phyloP scores from a whole-genome alignment of 2,888 invertebrate genomes.

The Brenthis hecate region DNA sequence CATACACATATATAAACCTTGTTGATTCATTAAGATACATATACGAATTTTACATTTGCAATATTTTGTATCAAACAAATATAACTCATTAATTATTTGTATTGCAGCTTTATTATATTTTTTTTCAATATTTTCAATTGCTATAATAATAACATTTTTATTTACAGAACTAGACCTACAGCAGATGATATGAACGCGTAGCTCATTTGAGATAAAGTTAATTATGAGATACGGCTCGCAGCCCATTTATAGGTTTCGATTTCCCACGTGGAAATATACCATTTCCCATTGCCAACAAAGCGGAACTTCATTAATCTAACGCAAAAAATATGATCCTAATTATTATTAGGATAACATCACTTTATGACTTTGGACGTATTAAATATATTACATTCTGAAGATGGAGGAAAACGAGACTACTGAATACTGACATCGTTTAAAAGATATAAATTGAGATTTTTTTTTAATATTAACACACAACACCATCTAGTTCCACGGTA shows the following conservation, averaged over 20 bases:
- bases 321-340: slow-evolving; percentile 31
- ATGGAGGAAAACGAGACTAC: too few relatives aligned
- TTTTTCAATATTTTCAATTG: neutral
- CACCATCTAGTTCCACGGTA: too few relatives aligned
- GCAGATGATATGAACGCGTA: slow-evolving; percentile 14
- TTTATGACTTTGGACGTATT: slow-evolving; percentile 1
- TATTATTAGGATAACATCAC: slow-evolving; percentile 18
- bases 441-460: too few relatives aligned
- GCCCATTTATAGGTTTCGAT: slow-evolving; percentile 43
- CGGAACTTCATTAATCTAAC: slow-evolving; percentile 58
- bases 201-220: slow-evolving; percentile 30
- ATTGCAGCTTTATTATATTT: too few relatives aligned
- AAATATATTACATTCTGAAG: neutral
- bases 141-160: slow-evolving; percentile 4
- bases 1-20: neutral
- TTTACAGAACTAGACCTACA: neutral
- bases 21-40: too few relatives aligned
- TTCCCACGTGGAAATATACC: slow-evolving; percentile 49
- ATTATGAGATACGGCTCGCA: slow-evolving; percentile 37
- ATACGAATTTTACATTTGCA: too few relatives aligned
- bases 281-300: slow-evolving; percentile 57
- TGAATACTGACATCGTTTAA: too few relatives aligned
- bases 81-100: too few relatives aligned
- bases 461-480: too few relatives aligned
- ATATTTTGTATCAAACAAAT: too few relatives aligned